Percentiles rank a stretch among this genome's conserved stretches.
phyloP scores from a whole-genome alignment of 1,140 invertebrate genomes.

The Notospermus geniculatus region DNA sequence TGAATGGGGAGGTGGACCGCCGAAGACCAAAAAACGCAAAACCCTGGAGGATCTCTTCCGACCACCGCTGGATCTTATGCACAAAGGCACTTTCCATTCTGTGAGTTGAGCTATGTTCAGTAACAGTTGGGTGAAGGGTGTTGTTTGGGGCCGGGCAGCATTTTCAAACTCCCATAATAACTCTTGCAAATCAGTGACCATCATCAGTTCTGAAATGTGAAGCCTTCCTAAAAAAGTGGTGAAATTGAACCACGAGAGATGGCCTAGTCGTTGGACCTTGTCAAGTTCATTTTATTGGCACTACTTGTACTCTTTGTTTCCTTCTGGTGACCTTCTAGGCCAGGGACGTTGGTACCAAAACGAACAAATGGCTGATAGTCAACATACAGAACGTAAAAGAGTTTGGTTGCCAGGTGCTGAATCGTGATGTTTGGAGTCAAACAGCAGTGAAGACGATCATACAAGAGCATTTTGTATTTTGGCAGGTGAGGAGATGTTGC shows the following conservation, averaged over 20 bases:
- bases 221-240: no score
- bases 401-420: constrained; percentile 72
- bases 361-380: constrained; percentile 73
- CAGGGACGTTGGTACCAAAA: constrained; percentile 62
- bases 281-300: no score
- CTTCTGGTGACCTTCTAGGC: constrained; percentile 62
- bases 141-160: no score
- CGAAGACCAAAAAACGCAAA: constrained; percentile 51
- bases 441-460: constrained; percentile 66
- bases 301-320: constrained; percentile 14
- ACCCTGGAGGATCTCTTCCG: constrained; percentile 74
- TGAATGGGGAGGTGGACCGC: constrained; percentile 20
- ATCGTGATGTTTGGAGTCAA: constrained; percentile 76
- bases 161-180: no score
- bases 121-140: no score
- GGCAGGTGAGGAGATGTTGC: constrained; percentile 70
- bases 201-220: no score
- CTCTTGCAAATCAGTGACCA: no score
- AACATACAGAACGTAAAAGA: constrained; percentile 76
- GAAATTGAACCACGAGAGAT: no score
- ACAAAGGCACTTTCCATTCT: constrained; percentile 65
- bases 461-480: constrained; percentile 73
- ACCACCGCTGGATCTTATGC: constrained; percentile 72
- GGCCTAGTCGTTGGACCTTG: no score
- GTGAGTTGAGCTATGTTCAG: constrained; percentile 36